A percentile compares a stretch with the other conserved stretches of the same genome.
Evolutionary conservation across 2,888 invertebrate genomes (phyloP).

Genomic region (Heliconius sara): DNA sequence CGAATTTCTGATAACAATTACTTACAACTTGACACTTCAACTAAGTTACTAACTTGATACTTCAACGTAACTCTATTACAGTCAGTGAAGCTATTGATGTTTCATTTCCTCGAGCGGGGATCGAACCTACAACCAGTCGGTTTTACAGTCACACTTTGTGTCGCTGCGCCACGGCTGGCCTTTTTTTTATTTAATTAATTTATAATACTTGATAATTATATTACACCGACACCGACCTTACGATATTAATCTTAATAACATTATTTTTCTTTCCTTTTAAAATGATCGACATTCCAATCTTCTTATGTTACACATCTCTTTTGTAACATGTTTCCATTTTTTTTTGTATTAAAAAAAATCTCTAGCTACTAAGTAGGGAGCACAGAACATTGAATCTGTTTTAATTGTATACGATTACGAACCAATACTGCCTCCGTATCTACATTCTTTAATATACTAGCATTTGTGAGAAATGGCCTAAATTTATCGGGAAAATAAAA

Average conservation of each 20-base stretch:
- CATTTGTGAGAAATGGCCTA: conserved; percentile 43
- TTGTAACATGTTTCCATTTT: conserved; percentile 24
- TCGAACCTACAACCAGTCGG: no score
- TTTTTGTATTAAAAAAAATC: conserved; percentile 31
- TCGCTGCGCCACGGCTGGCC: no score
- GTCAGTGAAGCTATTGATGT: no score
- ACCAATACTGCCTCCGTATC: conserved; percentile 50
- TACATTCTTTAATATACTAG: conserved; percentile 50
- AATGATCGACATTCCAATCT: conserved; percentile 21
- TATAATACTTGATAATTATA: neutral
- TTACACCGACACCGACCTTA: neutral
- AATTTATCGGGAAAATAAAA: neutral
- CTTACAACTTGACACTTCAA: no score
- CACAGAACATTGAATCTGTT: conserved; percentile 53
- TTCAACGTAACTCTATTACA: no score
- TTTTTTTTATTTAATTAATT: neutral
- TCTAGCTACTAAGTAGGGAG: conserved; percentile 39
- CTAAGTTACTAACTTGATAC: no score
- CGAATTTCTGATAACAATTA: no score
- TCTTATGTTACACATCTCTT: conserved; percentile 14
- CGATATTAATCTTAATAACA: neutral
- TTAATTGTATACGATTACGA: conserved; percentile 54
- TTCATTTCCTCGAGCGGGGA: no score
- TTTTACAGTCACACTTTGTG: no score
- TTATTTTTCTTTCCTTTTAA: neutral